These are phyloP conservation scores for Eumacrocentrus americanus DNA, from an alignment of 2,888 invertebrate species.

Conservation along the genomic window DNA sequence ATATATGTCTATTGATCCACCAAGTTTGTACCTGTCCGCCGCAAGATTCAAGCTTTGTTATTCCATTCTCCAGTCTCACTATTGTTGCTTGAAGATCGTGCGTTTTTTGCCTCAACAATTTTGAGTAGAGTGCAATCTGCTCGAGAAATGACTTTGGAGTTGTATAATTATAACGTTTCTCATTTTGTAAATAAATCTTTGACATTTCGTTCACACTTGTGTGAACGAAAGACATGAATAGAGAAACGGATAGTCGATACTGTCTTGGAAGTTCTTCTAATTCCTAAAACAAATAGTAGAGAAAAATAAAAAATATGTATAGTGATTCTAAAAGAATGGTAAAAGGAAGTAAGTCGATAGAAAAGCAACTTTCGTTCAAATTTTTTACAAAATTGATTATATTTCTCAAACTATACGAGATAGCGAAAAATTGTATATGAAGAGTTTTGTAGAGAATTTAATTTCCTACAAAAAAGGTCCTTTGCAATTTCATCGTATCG, in stretches of 20 bases:
- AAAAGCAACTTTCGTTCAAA: too few relatives aligned
- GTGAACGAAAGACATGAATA: slow-evolving; percentile 92
- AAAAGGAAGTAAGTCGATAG: too few relatives aligned
- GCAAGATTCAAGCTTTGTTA: slow-evolving; percentile 85
- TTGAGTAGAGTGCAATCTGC: slow-evolving; percentile 83
- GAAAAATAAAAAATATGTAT: too few relatives aligned
- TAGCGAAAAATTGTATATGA: too few relatives aligned
- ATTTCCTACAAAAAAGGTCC: too few relatives aligned
- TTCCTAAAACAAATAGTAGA: slow-evolving; percentile 56
- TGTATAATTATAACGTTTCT: slow-evolving; percentile 91
- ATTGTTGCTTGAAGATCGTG: slow-evolving; percentile 77
- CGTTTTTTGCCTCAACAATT: slow-evolving; percentile 73
- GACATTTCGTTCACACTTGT: slow-evolving; percentile 87
- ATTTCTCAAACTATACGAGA: too few relatives aligned
- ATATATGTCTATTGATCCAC: slow-evolving; percentile 3
- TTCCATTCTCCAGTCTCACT: slow-evolving; percentile 81
- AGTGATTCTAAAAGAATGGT: too few relatives aligned
- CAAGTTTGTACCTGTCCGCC: slow-evolving; percentile 72
- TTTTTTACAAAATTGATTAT: too few relatives aligned
- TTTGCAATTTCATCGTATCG: too few relatives aligned
- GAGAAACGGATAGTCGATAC: slow-evolving; percentile 67
- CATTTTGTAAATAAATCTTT: slow-evolving; percentile 78
- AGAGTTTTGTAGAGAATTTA: too few relatives aligned
- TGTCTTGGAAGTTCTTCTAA: slow-evolving; percentile 62
- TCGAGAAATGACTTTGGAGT: slow-evolving; percentile 96